Evolutionary conservation across 2,113 vertebrate species (phyloP).

Genomic region (Condylura cristata): DNA sequence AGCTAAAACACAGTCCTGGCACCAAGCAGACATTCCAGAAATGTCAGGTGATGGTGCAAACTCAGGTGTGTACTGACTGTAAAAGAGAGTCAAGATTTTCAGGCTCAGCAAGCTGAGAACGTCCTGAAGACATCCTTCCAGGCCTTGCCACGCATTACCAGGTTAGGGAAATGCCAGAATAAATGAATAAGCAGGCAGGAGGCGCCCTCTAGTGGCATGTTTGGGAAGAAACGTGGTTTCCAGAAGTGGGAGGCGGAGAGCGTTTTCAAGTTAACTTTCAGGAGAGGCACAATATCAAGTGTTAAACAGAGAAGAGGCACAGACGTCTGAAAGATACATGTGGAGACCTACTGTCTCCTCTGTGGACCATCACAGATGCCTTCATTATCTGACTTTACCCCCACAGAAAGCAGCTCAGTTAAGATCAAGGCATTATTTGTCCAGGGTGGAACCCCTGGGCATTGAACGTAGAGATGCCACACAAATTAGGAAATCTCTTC

Average conservation of each 20-base stretch:
- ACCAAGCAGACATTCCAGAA: neutral
- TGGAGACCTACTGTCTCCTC: neutral
- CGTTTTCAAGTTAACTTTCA: neutral
- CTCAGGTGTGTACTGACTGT: neutral
- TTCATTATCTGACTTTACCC: neutral
- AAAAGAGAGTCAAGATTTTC: neutral
- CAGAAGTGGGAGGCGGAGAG: neutral
- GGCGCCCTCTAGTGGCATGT: constrained; percentile 43
- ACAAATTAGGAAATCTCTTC: neutral
- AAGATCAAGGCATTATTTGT: neutral
- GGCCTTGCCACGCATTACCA: neutral
- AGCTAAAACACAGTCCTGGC: neutral
- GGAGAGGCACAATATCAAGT: neutral
- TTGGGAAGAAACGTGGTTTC: neutral
- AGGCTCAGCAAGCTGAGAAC: neutral
- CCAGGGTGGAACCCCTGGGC: neutral
- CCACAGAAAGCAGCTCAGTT: neutral
- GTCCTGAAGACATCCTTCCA: neutral
- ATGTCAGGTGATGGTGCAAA: no score
- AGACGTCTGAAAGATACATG: neutral
- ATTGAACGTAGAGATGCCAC: neutral
- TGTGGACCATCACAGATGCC: neutral
- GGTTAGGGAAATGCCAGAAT: neutral
- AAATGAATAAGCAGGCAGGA: neutral
- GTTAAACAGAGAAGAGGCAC: neutral